Base-by-base conservation (phyloP, 92 coral and sea anemone genomes). In the Zoanthus gigantus region DNA sequence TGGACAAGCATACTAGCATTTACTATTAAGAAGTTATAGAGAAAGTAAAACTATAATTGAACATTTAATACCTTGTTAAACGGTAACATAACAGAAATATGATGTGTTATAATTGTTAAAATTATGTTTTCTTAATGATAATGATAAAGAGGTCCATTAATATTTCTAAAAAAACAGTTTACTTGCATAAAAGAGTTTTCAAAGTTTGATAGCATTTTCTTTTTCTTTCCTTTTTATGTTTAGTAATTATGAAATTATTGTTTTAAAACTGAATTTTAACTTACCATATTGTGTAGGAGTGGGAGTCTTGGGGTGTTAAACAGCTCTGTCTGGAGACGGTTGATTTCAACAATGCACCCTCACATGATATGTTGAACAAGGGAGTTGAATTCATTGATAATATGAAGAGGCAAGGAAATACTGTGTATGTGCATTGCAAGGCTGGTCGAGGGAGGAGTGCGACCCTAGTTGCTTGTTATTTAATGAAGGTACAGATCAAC, bases 401-500 rank as follows among this genome's bases (percentile, higher is more conserved):
- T 31, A 94, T 95, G 88, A 86, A 82, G 30, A 29, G 79, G 58
- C 61, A 83, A 14, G 91, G 92, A 18, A 84, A 72, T 47, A 92
- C 93, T 53, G 98, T 94, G 12, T 97, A 97, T 94, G 98, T 97
- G 60, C 99, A 97, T 76, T 97, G 99, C 80, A 97, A 97, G 84
- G 99, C 99, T 58, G 98, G 99, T 14, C 87, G 96, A 28, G 99
- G 99, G 53, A 91, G 99, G 58, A 97, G 99, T 86, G 92, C 97
- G 17, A 94, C 97, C 53, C 94, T 97, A 17, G 98, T 94, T 47
- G 98, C 98, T 30, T 97, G 99, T 88, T 97, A 97, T 71, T 91
- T 97, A 0, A 97, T 97, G 89, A 92, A 97, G 99, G 99, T 78
- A 78, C n/a, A n/a, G n/a, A n/a, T 37, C 37, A 34, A 17, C 32